phyloP scores from a whole-genome alignment of 2,888 invertebrate genomes.

The Lysandra bellargus region DNA sequence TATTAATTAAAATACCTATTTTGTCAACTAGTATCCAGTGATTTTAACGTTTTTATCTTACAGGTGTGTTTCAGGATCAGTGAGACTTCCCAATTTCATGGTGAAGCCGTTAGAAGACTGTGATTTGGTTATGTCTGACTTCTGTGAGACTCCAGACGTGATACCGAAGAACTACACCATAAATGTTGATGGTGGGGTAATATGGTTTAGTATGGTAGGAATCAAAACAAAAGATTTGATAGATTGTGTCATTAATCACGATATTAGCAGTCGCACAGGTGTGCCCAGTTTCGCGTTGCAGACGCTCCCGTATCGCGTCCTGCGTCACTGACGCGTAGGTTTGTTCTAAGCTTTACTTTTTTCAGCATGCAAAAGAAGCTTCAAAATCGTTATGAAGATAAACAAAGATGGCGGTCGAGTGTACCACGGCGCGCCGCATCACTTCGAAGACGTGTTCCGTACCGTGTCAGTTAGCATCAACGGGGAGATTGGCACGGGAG shows the following conservation, averaged over 20 bases:
- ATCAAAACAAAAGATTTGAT: no score
- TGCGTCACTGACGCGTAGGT: no score
- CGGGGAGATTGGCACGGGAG: constrained; percentile 57
- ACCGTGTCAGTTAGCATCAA: constrained; percentile 56
- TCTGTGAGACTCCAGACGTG: constrained; percentile 61
- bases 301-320: no score
- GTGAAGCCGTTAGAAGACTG: constrained; percentile 64
- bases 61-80: constrained; percentile 79
- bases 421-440: constrained; percentile 55
- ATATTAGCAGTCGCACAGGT: no score
- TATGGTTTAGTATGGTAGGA: background rate
- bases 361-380: constrained; percentile 51
- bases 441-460: constrained; percentile 53
- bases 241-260: no score
- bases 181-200: constrained; percentile 70
- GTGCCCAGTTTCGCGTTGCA: no score
- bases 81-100: constrained; percentile 67
- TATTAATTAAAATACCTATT: no score
- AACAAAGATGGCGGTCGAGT: constrained; percentile 51
- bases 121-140: constrained; percentile 71
- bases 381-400: constrained; percentile 57
- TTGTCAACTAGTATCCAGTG: background rate
- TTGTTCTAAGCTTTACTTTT: constrained; percentile 32
- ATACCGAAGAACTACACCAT: constrained; percentile 73
- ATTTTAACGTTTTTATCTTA: constrained; percentile 35